These are phyloP conservation scores for Platycheirus albimanus DNA, from an alignment of 2,888 invertebrate genomes.

Conservation along the genomic window DNA sequence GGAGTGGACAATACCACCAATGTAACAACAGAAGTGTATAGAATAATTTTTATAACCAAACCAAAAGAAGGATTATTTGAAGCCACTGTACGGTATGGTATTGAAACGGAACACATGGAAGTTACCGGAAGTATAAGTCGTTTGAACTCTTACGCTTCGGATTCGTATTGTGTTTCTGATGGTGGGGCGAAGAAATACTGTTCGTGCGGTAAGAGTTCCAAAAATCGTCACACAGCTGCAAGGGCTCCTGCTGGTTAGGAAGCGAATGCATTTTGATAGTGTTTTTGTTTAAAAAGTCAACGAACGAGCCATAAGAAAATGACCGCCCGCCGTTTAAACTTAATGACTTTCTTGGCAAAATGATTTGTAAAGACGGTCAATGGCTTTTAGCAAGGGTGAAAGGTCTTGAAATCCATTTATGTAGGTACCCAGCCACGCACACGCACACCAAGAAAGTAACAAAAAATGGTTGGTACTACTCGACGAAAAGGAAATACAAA, in stretches of 20 bases:
- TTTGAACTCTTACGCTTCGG: slow-evolving; percentile 84
- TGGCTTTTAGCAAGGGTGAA: too few species aligned
- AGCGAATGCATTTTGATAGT: neutral
- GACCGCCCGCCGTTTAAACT: too few species aligned
- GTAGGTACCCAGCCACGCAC: too few species aligned
- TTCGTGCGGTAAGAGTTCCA: slow-evolving; percentile 81
- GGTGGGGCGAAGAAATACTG: slow-evolving; percentile 85
- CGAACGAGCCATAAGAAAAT: too few species aligned
- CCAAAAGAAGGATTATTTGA: slow-evolving; percentile 89
- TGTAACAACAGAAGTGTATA: slow-evolving; percentile 83
- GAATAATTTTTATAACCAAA: slow-evolving; percentile 87
- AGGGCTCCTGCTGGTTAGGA: slow-evolving; percentile 53
- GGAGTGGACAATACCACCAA: slow-evolving; percentile 55
- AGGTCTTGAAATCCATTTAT: too few species aligned
- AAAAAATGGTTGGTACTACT: too few species aligned
- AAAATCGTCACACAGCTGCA: slow-evolving; percentile 36
- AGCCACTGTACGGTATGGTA: slow-evolving; percentile 85
- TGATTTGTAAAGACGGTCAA: too few species aligned
- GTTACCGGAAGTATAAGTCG: slow-evolving; percentile 86
- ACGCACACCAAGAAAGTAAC: too few species aligned
- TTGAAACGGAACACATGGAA: slow-evolving; percentile 80
- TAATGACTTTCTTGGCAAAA: too few species aligned
- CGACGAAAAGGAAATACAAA: too few species aligned
- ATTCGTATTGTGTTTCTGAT: slow-evolving; percentile 84
- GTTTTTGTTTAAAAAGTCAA: neutral